Conservation (phyloP, 1,140 invertebrate species). For the Drosophila rhopaloa region DNA sequence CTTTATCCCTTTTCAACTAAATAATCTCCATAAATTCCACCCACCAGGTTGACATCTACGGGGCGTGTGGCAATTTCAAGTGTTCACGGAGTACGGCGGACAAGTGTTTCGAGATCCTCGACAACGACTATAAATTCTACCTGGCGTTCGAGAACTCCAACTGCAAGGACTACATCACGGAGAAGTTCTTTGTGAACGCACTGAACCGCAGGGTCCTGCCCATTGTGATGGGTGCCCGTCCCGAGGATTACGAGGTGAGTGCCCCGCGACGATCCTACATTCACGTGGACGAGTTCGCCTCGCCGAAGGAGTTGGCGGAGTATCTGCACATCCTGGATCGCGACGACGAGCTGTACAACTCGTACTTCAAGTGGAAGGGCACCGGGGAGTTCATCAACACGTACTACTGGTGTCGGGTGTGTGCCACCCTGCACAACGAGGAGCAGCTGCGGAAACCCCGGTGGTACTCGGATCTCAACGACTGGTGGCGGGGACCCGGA, state of each 20-base stretch:
- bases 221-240: slow-evolving; percentile 97
- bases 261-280: slow-evolving; percentile 95
- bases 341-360: slow-evolving; percentile 95
- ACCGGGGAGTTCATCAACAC: slow-evolving; percentile 98
- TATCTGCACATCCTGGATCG: slow-evolving; percentile 94
- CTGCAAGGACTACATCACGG: slow-evolving; percentile 98
- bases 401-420: slow-evolving; percentile 97
- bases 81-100: slow-evolving; percentile 92
- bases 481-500: slow-evolving; percentile 93
- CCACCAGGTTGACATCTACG: slow-evolving; percentile 94
- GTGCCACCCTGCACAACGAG: slow-evolving; percentile 93
- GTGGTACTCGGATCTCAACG: slow-evolving; percentile 92
- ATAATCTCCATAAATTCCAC: background rate
- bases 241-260: slow-evolving; percentile 93
- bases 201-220: slow-evolving; percentile 95
- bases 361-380: slow-evolving; percentile 96
- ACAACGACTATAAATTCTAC: slow-evolving; percentile 98
- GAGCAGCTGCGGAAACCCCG: slow-evolving; percentile 86
- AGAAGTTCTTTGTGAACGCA: slow-evolving; percentile 98
- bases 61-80: slow-evolving; percentile 93
- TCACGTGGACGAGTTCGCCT: slow-evolving; percentile 97
- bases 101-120: slow-evolving; percentile 96
- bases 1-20: background rate
- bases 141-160: slow-evolving; percentile 98
- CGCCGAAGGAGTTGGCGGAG: slow-evolving; percentile 92